These are phyloP conservation scores for Stegana nigrithorax DNA, from an alignment of 2,888 invertebrate species.

Conservation along the genomic window DNA sequence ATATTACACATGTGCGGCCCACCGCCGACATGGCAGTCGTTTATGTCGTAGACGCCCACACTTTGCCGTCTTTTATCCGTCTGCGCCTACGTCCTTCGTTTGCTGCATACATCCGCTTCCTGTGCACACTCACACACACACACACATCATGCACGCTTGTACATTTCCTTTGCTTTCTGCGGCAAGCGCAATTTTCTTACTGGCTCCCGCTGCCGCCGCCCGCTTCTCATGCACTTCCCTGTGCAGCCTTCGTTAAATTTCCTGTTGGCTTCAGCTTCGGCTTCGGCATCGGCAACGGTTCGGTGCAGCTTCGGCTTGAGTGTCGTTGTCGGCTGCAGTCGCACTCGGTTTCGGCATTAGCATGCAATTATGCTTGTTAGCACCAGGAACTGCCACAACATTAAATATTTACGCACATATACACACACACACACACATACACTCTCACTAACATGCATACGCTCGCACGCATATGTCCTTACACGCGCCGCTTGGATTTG, in stretches of 20 bases:
- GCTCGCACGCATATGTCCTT: background rate
- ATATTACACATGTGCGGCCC: background rate
- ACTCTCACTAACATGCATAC: background rate
- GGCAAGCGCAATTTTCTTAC: conserved; percentile 9
- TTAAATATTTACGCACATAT: conserved; percentile 13
- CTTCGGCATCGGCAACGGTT: background rate
- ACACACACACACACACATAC: background rate
- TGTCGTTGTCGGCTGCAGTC: background rate
- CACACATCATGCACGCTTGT: background rate
- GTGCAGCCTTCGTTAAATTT: background rate
- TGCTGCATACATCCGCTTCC: conserved; percentile 1
- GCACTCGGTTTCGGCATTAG: conserved; percentile 8
- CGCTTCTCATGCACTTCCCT: background rate
- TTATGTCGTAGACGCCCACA: background rate
- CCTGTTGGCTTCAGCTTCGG: background rate
- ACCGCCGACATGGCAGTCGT: background rate
- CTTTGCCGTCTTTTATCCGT: background rate
- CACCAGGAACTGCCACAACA: conserved; percentile 23
- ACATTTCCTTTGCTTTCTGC: conserved; percentile 8
- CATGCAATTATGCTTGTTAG: conserved; percentile 24
- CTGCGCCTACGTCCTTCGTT: background rate
- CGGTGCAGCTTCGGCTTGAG: background rate
- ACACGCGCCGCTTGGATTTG: conserved; percentile 29
- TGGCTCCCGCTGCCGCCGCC: background rate
- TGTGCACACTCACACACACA: background rate